Base-by-base conservation (phyloP, 2,888 invertebrate species). In the Meteorus cinctellus region DNA sequence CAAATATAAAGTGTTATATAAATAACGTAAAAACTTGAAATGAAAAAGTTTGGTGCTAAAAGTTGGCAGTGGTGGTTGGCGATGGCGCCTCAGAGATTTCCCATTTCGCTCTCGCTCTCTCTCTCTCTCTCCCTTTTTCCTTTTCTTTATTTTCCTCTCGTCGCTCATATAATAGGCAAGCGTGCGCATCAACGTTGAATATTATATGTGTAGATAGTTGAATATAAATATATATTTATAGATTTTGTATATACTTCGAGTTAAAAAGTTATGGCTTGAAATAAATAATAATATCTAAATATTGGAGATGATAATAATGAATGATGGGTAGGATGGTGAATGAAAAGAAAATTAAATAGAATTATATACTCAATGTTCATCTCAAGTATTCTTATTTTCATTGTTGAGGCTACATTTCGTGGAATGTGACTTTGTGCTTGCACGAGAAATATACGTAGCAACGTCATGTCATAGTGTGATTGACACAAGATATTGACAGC, bases 21-120 rank as follows among this genome's bases (percentile, higher is more conserved):
- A 75, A 70, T 79, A 73, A 73, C 45, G 65, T 72, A 78, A 79
- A 77, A 78, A 78, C 72, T 79, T 79, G 76, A 78, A 79, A 79
- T 79, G 79, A 79, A 78, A 79, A 79, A 79, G 79, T 79, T 79
- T 79, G 51, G 36, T 70, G 65, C 24, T 19, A 59, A 55, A 78
- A 76, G 71, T 78, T 73, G 60, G 29, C 29, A 51, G 65, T 31
- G 27, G 41, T 66, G 10, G 45, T 45, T 51, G 45, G 51, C 48
- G 27, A 68, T 68, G 68, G 68, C 68, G 41, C 67, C 41, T 67
- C 27, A 19, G 67, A 67, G 67, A 67, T 36, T 68, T 10, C n/a
- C 55, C 19, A 34, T 34, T 34, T 8, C 34, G 8, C 34, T 34
- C 34, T 34, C 34, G 4, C 34, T 34, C 34, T 34, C 34, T 34